Conservation (phyloP, 2,888 invertebrate genomes). For the Boloria selene region DNA sequence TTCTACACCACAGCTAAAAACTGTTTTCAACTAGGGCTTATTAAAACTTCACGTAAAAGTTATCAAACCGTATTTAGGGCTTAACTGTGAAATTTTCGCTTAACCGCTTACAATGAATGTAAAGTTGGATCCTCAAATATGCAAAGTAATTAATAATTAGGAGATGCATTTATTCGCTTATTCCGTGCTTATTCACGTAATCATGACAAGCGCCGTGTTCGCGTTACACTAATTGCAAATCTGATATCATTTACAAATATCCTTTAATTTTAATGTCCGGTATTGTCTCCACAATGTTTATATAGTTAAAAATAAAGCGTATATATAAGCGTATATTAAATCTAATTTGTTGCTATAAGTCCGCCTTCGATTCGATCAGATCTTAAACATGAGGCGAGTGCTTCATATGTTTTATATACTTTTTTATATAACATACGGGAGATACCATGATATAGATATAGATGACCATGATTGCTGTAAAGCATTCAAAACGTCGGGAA, state of each 20-base stretch:
- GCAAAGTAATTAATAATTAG: constrained; percentile 25
- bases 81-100: constrained; percentile 16
- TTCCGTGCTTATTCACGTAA: constrained; percentile 17
- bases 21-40: constrained; percentile 12
- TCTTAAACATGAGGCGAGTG: too few relatives aligned
- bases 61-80: constrained; percentile 12
- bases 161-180: constrained; percentile 23
- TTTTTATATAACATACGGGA: too few relatives aligned
- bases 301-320: not conserved
- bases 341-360: too few relatives aligned
- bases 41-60: constrained; percentile 13
- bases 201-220: constrained; percentile 24
- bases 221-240: constrained; percentile 24
- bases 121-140: constrained; percentile 20
- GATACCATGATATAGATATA: too few relatives aligned
- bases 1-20: constrained; percentile 11
- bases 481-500: too few relatives aligned
- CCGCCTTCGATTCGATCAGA: too few relatives aligned
- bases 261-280: constrained; percentile 2
- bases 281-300: not conserved
- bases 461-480: too few relatives aligned
- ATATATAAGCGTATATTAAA: too few relatives aligned
- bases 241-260: constrained; percentile 20
- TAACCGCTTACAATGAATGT: constrained; percentile 8
- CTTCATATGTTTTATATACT: too few relatives aligned